Evolutionary conservation across 2,888 invertebrate species (phyloP).

Genomic region (Drosophila ustulata): DNA sequence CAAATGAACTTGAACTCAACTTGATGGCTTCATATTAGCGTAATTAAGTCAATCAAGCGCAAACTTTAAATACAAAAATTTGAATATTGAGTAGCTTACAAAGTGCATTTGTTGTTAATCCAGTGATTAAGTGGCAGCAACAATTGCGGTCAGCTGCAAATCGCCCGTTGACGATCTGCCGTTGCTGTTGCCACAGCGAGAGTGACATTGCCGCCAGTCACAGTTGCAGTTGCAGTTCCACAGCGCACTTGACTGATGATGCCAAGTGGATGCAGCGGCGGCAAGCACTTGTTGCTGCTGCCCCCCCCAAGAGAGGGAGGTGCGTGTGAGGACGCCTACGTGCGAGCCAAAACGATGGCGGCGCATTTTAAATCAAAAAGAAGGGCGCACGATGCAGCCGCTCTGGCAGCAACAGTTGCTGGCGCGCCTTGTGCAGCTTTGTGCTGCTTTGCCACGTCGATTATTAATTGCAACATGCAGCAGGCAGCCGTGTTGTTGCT

Average conservation of each 20-base stretch:
- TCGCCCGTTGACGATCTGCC: not conserved
- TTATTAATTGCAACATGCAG: constrained; percentile 75
- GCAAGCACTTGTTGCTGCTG: constrained; percentile 53
- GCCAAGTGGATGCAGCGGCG: constrained; percentile 48
- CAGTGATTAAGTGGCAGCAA: constrained; percentile 4
- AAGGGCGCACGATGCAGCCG: constrained; percentile 68
- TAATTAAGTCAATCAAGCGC: constrained; percentile 2
- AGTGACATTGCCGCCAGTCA: constrained; percentile 53
- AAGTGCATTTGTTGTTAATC: not conserved
- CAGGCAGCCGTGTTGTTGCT: constrained; percentile 16
- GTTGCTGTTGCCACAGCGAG: constrained; percentile 24
- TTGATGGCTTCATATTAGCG: constrained; percentile 2
- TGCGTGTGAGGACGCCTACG: constrained; percentile 75
- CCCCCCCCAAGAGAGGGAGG: not conserved
- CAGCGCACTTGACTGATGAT: constrained; percentile 60
- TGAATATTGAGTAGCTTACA: too few species aligned
- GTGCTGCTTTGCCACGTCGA: constrained; percentile 59
- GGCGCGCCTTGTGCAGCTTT: constrained; percentile 16
- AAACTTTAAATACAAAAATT: too few species aligned
- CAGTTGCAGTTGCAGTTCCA: not conserved
- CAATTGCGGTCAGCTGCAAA: not conserved
- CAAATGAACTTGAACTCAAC: constrained; percentile 16
- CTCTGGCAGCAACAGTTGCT: constrained; percentile 14
- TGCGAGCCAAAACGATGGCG: constrained; percentile 60
- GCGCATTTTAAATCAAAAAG: constrained; percentile 79